phyloP scores from a whole-genome alignment of 1,140 invertebrate species.

The Heliconius hermathena region DNA sequence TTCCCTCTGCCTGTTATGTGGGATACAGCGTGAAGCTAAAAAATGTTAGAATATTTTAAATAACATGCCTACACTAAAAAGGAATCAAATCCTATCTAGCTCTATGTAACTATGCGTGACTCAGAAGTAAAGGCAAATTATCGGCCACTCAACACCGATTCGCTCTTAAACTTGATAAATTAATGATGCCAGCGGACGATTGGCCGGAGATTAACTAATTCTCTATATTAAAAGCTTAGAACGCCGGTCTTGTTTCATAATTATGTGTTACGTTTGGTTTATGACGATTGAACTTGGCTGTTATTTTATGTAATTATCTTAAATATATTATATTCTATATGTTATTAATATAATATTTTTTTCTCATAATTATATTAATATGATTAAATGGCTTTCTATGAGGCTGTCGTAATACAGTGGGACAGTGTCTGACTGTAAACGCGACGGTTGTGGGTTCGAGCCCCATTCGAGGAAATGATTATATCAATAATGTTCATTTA shows the following conservation, averaged over 20 bases:
- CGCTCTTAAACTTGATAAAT: slow-evolving; percentile 42
- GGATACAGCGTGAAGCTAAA: too few relatives aligned
- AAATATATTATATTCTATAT: neutral
- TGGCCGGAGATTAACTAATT: slow-evolving; percentile 16
- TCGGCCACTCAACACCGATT: slow-evolving; percentile 43
- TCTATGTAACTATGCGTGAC: slow-evolving; percentile 35
- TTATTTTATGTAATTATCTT: neutral
- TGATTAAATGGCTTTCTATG: too few relatives aligned
- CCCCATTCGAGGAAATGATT: too few relatives aligned
- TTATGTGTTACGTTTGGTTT: neutral
- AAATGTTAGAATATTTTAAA: neutral
- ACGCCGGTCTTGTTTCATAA: slow-evolving; percentile 4
- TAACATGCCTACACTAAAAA: slow-evolving; percentile 6
- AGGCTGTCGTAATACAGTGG: too few relatives aligned
- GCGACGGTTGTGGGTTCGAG: too few relatives aligned
- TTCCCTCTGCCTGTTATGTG: too few relatives aligned
- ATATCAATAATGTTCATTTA: too few relatives aligned
- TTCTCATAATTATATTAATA: too few relatives aligned
- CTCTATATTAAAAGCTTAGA: slow-evolving; percentile 6
- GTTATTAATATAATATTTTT: too few relatives aligned
- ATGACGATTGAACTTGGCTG: neutral
- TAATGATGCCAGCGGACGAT: slow-evolving; percentile 25
- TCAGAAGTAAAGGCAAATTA: slow-evolving; percentile 33
- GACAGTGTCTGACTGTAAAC: too few relatives aligned
- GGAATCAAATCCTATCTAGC: neutral